These are phyloP conservation scores for Hemaris fuciformis DNA, from an alignment of 2,888 invertebrate genomes.

Conservation along the genomic window DNA sequence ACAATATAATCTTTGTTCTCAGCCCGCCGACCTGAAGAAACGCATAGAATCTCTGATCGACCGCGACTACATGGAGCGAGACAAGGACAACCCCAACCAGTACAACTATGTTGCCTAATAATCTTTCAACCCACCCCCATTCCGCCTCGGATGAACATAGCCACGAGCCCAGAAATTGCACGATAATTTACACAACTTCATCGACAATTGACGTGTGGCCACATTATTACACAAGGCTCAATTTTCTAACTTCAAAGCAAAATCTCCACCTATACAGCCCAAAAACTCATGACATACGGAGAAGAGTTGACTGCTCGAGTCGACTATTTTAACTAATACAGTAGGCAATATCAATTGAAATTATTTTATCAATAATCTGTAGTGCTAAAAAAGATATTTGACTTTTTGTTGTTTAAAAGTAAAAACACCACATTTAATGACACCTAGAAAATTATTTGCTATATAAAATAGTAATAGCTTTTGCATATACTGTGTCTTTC, in stretches of 20 bases:
- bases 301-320: no score
- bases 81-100: constrained; percentile 98
- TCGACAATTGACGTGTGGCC: neutral
- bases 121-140: neutral
- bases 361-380: neutral
- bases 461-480: no score
- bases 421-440: neutral
- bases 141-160: neutral
- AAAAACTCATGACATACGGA: no score
- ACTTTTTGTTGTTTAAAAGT: neutral
- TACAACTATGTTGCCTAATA: constrained; percentile 99
- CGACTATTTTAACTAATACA: no score
- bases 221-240: no score
- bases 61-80: constrained; percentile 99
- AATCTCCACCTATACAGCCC: no score
- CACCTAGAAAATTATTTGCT: no score
- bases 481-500: no score
- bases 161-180: neutral
- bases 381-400: neutral
- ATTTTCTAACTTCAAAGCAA: no score
- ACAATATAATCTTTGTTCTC: constrained; percentile 32
- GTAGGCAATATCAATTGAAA: no score
- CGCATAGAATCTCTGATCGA: constrained; percentile 99
- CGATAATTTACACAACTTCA: neutral
- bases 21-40: constrained; percentile 99